phyloP scores from a whole-genome alignment of 2,113 vertebrate species.

The Entomyzon cyanotis region DNA sequence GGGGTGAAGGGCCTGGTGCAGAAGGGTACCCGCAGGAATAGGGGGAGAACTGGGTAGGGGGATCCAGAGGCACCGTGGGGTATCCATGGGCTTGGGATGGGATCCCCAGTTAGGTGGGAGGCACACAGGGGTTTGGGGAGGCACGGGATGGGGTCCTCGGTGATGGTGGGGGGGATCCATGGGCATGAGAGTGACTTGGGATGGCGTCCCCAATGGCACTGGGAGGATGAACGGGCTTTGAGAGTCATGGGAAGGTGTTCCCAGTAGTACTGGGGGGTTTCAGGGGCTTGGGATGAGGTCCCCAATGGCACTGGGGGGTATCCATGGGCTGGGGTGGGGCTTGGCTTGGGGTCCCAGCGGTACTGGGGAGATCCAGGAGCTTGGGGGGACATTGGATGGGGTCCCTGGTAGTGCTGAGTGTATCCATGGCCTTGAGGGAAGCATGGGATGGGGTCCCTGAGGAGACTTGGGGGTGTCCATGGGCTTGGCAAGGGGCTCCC shows the following conservation, averaged over 20 bases:
- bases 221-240: too few relatives aligned
- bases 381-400: not conserved
- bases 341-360: not conserved
- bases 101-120: not conserved
- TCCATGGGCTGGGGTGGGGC: not conserved
- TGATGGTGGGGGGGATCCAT: not conserved
- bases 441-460: too few relatives aligned
- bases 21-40: not conserved
- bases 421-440: too few relatives aligned
- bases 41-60: not conserved
- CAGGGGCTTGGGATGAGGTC: not conserved
- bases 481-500: not conserved
- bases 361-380: too few relatives aligned
- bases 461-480: not conserved
- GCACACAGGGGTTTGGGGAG: not conserved
- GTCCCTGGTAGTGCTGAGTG: too few relatives aligned
- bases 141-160: fast-evolving
- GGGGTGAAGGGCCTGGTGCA: too few relatives aligned
- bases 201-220: not conserved
- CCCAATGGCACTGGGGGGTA: fast-evolving
- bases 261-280: not conserved
- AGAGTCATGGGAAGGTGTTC: too few relatives aligned
- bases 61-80: too few relatives aligned
- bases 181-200: not conserved
- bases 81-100: not conserved